phyloP scores from a whole-genome alignment of 30 jellyfish, hydroid and myxozoan genomes.

The Phacellophora camtschatica region DNA sequence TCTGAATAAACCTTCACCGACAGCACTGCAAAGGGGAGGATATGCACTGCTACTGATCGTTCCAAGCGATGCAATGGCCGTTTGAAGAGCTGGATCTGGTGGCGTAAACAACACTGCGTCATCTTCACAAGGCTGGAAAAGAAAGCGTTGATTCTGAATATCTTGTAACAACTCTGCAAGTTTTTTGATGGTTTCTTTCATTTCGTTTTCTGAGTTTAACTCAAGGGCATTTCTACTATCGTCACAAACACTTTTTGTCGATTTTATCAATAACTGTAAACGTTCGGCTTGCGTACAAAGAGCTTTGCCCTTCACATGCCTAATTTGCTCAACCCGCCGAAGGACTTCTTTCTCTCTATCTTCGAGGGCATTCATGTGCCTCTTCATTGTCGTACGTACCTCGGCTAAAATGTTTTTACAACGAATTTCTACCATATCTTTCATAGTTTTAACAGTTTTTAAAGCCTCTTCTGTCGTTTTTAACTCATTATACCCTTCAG shows the following conservation, averaged over 20 bases:
- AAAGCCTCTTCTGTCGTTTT: constrained; percentile 89
- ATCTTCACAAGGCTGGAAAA: constrained; percentile 91
- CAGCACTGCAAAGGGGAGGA: constrained; percentile 99
- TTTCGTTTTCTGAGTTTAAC: constrained; percentile 38
- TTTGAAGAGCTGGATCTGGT: constrained; percentile 95
- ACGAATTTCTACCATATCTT: constrained; percentile 82
- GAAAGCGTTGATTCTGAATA: constrained; percentile 46
- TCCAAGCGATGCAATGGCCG: constrained; percentile 96
- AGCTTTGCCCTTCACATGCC: constrained; percentile 94
- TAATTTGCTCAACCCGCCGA: constrained; percentile 87
- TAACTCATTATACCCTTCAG: constrained; percentile 73
- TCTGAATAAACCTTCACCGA: constrained; percentile 96
- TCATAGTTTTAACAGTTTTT: constrained; percentile 62
- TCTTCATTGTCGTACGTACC: constrained; percentile 83
- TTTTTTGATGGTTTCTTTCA: constrained; percentile 29
- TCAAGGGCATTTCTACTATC: constrained; percentile 66
- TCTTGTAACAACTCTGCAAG: constrained; percentile 66
- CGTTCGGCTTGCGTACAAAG: constrained; percentile 68
- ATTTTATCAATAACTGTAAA: constrained; percentile 42
- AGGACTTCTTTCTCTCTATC: constrained; percentile 91
- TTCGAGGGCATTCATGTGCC: constrained; percentile 94
- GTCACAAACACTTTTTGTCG: constrained; percentile 63
- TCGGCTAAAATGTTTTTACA: constrained; percentile 76
- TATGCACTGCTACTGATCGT: constrained; percentile 93
- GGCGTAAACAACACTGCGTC: constrained; percentile 97